phyloP scores from a whole-genome alignment of 2,797 vertebrate genomes.

The Erethizon dorsatum region DNA sequence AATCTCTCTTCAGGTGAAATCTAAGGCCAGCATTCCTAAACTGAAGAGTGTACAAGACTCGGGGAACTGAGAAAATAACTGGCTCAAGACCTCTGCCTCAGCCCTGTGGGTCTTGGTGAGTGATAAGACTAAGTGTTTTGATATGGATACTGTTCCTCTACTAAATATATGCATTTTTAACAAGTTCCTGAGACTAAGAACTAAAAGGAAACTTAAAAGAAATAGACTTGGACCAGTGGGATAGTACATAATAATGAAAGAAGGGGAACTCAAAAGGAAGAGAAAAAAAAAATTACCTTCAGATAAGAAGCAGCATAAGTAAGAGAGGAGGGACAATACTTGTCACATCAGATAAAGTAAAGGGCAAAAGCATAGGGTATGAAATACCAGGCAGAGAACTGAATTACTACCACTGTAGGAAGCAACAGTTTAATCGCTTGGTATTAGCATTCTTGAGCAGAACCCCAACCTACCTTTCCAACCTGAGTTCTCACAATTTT shows the following conservation, averaged over 20 bases:
- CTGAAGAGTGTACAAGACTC: not conserved
- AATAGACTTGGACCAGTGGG: not conserved
- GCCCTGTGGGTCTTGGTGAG: not conserved
- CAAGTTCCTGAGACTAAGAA: conserved; percentile 22
- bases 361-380: not conserved
- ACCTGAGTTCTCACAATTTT: not conserved
- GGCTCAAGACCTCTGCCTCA: conserved; percentile 7
- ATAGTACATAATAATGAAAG: conserved; percentile 3
- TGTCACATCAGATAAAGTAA: not conserved
- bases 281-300: conserved; percentile 1
- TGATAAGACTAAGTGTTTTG: not conserved
- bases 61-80: not conserved
- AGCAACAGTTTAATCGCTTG: not conserved
- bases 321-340: not conserved
- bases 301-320: not conserved
- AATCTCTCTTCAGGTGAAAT: conserved; percentile 19
- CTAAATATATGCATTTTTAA: not conserved
- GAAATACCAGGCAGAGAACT: not conserved
- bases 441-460: not conserved
- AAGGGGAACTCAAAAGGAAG: not conserved
- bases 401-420: not conserved
- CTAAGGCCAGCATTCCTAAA: conserved; percentile 13
- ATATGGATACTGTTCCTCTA: not conserved
- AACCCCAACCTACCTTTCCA: conserved; percentile 8
- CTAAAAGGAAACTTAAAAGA: not conserved